Evolutionary conservation across 2,888 invertebrate species (phyloP), one percentile per base, ranked within the genome.

Genomic region (Phania funesta): DNA sequence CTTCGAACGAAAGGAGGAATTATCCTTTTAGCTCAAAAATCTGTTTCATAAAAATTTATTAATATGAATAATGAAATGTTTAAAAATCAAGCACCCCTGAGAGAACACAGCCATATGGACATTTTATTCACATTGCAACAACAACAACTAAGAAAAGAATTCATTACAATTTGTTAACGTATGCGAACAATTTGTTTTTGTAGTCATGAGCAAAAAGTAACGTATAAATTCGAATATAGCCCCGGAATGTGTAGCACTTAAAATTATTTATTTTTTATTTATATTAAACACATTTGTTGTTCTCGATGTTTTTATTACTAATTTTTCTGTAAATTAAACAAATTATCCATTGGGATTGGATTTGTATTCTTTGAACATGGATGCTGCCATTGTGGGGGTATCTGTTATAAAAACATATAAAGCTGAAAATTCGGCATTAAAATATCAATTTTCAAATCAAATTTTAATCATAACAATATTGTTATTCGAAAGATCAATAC

Each of bases 241-340:
- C 60, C 62, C 67, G 26, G 52, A 13, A 38, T 52, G 48, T 48
- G 24, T 35, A 52, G 60, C 60, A 50, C 26, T 60, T 71, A 29
- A 20, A 50, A 62, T 50, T 29, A 41, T 7, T 29, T 29, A 71
- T 62, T 62, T 62, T 41, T 62, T 71, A 22, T 71, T 71, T 60
- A 50, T 50, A 60, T 29, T 29, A 73, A 32, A 29, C 52, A 62
- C 41, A 41, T 52, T 52, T 62, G 44, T 52, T 52, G 18, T 67
- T 58, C n/a, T 7, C 13, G 9, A 16, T 64, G n/a, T 1, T 67
- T 7, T 29, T 71, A 26, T 13, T 48, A 20, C 9, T 48, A n/a
- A 20, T 20, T 44, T 44, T 73, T 4, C 18, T 29, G 16, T 62
- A 41, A 38, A 71, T 54, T 52, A 9, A 67, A 52, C 26, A 67